phyloP scores from a whole-genome alignment of 1,140 invertebrate species.

The Papilio aristodemus region DNA sequence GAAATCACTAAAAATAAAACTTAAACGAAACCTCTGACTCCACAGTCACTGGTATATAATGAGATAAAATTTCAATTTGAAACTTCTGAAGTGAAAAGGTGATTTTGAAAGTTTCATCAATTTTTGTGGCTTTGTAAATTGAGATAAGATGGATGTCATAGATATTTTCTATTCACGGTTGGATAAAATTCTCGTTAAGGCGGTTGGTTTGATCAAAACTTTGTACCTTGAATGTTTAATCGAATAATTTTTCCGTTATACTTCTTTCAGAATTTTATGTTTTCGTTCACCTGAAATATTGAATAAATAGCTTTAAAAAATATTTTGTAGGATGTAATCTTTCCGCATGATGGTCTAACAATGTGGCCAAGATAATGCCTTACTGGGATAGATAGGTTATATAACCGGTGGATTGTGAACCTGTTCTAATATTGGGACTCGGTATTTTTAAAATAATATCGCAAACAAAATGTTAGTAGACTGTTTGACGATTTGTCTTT shows the following conservation, averaged over 20 bases:
- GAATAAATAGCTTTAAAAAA: background rate
- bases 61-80: conserved; percentile 24
- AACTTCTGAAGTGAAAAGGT: conserved; percentile 15
- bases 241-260: conserved; percentile 2
- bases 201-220: conserved; percentile 29
- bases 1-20: background rate
- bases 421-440: too few species aligned
- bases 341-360: too few species aligned
- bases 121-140: conserved; percentile 18
- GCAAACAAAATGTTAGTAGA: too few species aligned
- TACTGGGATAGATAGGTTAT: too few species aligned
- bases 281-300: background rate
- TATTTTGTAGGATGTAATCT: background rate
- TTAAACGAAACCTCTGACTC: background rate
- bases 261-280: background rate
- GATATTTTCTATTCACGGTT: conserved; percentile 24
- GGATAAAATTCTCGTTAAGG: conserved; percentile 23
- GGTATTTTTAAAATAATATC: too few species aligned
- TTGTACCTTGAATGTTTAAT: conserved; percentile 22
- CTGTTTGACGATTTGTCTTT: too few species aligned
- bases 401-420: too few species aligned
- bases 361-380: too few species aligned
- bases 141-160: conserved; percentile 11
- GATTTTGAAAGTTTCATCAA: conserved; percentile 18
- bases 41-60: background rate